Conservation (phyloP, 2,888 invertebrate species). For the Troides oblongomaculatus region DNA sequence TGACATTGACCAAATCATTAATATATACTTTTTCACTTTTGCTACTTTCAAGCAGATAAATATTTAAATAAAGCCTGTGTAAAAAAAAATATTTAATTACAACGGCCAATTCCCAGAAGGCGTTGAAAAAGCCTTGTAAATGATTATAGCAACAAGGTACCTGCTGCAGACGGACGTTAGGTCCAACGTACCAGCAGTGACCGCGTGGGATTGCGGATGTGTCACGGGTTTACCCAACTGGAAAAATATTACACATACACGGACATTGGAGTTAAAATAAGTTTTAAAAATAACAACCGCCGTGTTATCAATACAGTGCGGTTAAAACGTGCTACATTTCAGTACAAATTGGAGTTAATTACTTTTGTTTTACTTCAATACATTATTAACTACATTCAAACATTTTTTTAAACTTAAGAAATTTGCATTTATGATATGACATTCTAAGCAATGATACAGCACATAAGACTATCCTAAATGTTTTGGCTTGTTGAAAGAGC, state of each 20-base stretch:
- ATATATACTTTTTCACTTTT: not conserved
- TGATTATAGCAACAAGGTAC: slow-evolving; percentile 18
- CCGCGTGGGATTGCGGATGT: slow-evolving; percentile 62
- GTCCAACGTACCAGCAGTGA: slow-evolving; percentile 20
- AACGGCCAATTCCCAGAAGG: slow-evolving; percentile 25
- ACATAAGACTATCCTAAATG: not conserved
- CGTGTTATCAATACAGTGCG: not conserved
- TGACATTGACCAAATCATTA: not conserved
- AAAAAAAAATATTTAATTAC: slow-evolving; percentile 22
- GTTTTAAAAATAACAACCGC: slow-evolving; percentile 25
- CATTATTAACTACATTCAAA: not conserved
- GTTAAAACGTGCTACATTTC: not conserved
- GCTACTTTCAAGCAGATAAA: slow-evolving; percentile 10
- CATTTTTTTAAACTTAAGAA: not conserved
- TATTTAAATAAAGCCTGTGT: slow-evolving; percentile 17
- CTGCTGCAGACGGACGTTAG: slow-evolving; percentile 8
- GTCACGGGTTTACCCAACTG: slow-evolving; percentile 63
- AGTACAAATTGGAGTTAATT: not conserved
- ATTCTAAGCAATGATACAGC: too few relatives aligned
- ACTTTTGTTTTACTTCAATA: not conserved
- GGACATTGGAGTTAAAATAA: slow-evolving; percentile 40
- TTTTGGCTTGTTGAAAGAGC: not conserved
- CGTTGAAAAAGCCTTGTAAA: slow-evolving; percentile 28
- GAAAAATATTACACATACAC: slow-evolving; percentile 52
- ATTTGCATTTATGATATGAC: too few relatives aligned